Evolutionary conservation across 2,113 vertebrate genomes (phyloP), one percentile per base, ranked within the genome.

Genomic region (Cyanistes caeruleus): DNA sequence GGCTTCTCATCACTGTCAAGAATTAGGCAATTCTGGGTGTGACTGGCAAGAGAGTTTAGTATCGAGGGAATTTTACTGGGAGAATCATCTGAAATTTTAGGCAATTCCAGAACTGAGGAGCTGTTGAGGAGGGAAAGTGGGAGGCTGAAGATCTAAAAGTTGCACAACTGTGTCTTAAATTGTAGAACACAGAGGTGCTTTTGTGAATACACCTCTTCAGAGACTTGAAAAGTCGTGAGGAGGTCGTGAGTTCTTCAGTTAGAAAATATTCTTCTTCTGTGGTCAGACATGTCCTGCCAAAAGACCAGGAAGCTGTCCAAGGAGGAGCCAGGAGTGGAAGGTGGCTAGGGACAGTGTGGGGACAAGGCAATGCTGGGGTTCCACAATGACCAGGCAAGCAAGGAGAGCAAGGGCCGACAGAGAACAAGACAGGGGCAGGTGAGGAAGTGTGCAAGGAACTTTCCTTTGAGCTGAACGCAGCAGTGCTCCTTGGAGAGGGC

Each of bases 11-110:
- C 21, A 35, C 35, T 58, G 25, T 93, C 51, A 80, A 77, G 76
- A 92, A 90, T 96, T 92, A 83, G 70, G 94, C 96, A 96, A 96
- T 83, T 90, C 44, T 77, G 96, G 96, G 95, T 92, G 96, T 92
- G 90, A 65, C 95, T 27, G 13, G 53, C 52, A 86, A 94, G 31
- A 93, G 79, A 23, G 11, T 79, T 83, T 33, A 35, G 7, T 83
- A 31, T 95, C 79, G 4, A 5, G 90, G 85, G 83, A 92, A 59
- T 92, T 88, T 80, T 80, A 65, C 25, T 81, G 75, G 69, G 86
- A 80, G 83, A 93, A 94, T n/a, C 27, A 70, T 90, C 30, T 77
- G 67, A 96, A 90, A 58, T 80, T 89, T 86, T 59, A 90, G 59
- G 55, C 69, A 92, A 74, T 78, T 77, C 35, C 52, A 74, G 55